Evolutionary conservation across 2,797 vertebrate genomes (phyloP), one percentile per base, ranked within the genome.

Genomic region (Poecile montanus): DNA sequence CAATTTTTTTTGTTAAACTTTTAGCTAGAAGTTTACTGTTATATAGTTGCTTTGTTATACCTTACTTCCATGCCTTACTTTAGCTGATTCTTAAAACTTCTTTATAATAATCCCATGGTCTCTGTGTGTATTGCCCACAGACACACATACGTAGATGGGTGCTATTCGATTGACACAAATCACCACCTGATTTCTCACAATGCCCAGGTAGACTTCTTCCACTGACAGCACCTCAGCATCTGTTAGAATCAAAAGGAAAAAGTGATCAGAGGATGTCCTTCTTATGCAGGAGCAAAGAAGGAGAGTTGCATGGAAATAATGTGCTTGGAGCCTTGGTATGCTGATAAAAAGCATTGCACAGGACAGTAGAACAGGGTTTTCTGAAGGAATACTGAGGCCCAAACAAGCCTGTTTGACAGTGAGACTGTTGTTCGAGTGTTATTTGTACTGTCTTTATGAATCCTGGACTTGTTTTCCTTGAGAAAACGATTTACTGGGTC

Each of bases 281-380:
- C 62, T 85, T 42, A 40, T 5, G 11, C 4, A 66, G 32, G 7
- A 4, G 13, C 29, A 61, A 58, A 57, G 14, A 32, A 65, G 16
- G 18, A 50, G 27, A 62, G 4, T 61, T 68, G 30, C 11, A 34
- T 60, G 44, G 60, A 51, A 77, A 42, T 71, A 32, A 36, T 1
- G 4, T 23, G 16, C 42, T 38, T 0, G 1, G 30, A 85, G 26
- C 27, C 26, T 61, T 1, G 0, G 18, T 38, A 6, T 7, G 9
- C 67, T 60, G 40, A 32, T 77, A 56, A 73, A 75, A 86, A 38
- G 5, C 36, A 56, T 10, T 6, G 1, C 7, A 10, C 12, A 30
- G n/a, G 23, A n/a, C 9, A 45, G 21, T 6, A 34, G 30, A 78
- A 56, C 4, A 36, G 7, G 22, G 7, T 30, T 84, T 93, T 81